Evolutionary conservation across 2,113 vertebrate species (phyloP), one percentile per base, ranked within the genome.

Genomic region (Colossoma macropomum): DNA sequence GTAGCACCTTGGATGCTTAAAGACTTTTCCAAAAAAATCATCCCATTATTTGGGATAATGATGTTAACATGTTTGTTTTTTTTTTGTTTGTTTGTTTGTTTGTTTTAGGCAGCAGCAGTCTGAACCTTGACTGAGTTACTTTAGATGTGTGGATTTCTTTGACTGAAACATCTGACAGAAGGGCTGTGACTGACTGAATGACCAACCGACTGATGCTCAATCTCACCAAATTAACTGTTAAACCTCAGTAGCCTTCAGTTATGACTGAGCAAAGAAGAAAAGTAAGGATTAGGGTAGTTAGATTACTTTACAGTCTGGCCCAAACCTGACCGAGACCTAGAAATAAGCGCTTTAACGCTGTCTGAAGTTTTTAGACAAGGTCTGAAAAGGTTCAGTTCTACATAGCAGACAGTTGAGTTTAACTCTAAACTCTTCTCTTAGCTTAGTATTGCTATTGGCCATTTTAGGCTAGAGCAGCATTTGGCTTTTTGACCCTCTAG

Each of bases 1-100:
- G 28, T 11, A 28, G 27, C 65, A 83, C 34, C 63, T 70, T 50
- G 34, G 27, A 82, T 27, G 52, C 41, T 82, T 68, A 27, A 63
- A 71, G 34, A 81, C 27, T 27, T 56, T 56, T 25, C 13, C 17
- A 45, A 66, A 25, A 8, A 27, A 68, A 9, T 15, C 0, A 60
- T 70, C 38, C 74, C 34, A 69, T 68, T 30, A 19, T 70, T 75
- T 30, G 63, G 62, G 71, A 66, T 66, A 16, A 11, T 16, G 10
- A 16, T 41, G 30, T 27, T 32, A n/a, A 38, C 23, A 23, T 32
- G 50, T 28, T 28, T 50, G n/a, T 5, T 1, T 45, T 45, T 45
- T 1, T 45, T 38, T 45, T 45, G 41, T 45, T 45, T 45, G 41
- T 5, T 11, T 11, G 41, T 79, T 45, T 8, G 28, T 28, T 11